These are phyloP conservation scores for Rhynchonycteris naso DNA, from an alignment of 2,797 vertebrate species.

Conservation along the genomic window DNA sequence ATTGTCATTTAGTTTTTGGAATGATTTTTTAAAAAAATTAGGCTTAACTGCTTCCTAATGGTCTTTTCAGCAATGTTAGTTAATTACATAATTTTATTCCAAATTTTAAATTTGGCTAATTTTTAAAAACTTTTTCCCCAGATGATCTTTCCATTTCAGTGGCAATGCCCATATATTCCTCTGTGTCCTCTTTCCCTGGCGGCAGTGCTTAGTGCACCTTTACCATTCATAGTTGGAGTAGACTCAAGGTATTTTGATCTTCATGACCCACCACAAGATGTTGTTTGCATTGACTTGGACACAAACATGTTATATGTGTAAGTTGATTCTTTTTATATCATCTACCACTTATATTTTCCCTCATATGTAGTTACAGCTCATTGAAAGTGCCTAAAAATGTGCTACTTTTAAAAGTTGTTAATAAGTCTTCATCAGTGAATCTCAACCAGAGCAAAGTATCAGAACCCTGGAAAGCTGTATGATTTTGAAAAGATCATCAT, in stretches of 20 bases:
- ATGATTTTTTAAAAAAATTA: slow-evolving; percentile 40
- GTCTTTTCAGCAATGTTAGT: slow-evolving; percentile 13
- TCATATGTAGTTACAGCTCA: neutral
- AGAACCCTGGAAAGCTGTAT: slow-evolving; percentile 9
- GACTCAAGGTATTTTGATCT: slow-evolving; percentile 99
- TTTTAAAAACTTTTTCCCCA: slow-evolving; percentile 83
- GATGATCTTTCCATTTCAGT: slow-evolving; percentile 99
- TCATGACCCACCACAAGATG: slow-evolving; percentile 97
- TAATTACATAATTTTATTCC: slow-evolving; percentile 40
- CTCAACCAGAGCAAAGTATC: neutral
- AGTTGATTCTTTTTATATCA: slow-evolving; percentile 78
- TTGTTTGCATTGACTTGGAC: slow-evolving; percentile 98
- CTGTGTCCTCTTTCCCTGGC: slow-evolving; percentile 97
- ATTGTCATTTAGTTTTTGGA: slow-evolving; percentile 58
- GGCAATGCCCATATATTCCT: slow-evolving; percentile 99
- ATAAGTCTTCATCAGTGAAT: neutral
- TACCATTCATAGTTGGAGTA: slow-evolving; percentile 98
- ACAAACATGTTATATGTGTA: slow-evolving; percentile 98
- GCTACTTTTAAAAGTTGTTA: slow-evolving; percentile 31
- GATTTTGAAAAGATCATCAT: slow-evolving; percentile 37
- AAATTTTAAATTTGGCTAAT: slow-evolving; percentile 63
- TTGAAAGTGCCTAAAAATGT: slow-evolving; percentile 51
- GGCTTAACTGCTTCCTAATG: slow-evolving; percentile 23
- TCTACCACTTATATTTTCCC: slow-evolving; percentile 2
- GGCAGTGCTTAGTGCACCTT: slow-evolving; percentile 95